phyloP scores from a whole-genome alignment of 1,140 invertebrate species.

The Nasonia giraulti region DNA sequence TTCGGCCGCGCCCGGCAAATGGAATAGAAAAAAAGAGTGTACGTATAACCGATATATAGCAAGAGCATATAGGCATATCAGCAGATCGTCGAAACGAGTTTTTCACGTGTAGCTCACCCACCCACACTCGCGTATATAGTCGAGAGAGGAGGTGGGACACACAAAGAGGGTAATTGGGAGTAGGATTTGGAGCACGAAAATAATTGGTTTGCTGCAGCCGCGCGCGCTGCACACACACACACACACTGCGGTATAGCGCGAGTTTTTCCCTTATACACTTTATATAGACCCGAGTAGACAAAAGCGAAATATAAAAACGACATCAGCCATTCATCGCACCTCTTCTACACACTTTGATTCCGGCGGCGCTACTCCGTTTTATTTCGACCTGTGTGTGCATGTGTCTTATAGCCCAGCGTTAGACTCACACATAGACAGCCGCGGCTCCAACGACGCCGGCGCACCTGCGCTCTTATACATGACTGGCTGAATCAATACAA shows the following conservation, averaged over 20 bases:
- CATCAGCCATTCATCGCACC: no score
- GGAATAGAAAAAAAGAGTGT: neutral
- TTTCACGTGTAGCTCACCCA: neutral
- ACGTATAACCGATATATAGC: neutral
- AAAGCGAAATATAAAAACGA: no score
- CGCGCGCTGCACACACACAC: slow-evolving; percentile 21
- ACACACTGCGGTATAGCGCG: slow-evolving; percentile 45
- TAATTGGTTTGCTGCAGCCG: slow-evolving; percentile 66
- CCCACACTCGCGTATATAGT: neutral
- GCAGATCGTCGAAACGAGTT: slow-evolving; percentile 9
- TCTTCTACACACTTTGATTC: no score
- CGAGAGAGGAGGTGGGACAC: neutral
- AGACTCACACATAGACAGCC: neutral
- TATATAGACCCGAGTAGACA: no score
- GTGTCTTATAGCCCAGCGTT: neutral
- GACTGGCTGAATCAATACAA: slow-evolving; percentile 30
- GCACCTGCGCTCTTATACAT: slow-evolving; percentile 42
- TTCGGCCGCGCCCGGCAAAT: neutral
- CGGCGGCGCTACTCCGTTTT: neutral
- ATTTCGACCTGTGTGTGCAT: neutral
- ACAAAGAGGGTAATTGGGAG: slow-evolving; percentile 63
- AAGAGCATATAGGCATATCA: neutral
- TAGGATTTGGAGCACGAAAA: slow-evolving; percentile 70
- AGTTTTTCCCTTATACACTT: neutral
- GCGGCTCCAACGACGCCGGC: neutral